A percentile compares a stretch with the other conserved stretches of the same genome.
Evolutionary conservation across 2,797 vertebrate species (phyloP).

Genomic region (Tapera naevia): DNA sequence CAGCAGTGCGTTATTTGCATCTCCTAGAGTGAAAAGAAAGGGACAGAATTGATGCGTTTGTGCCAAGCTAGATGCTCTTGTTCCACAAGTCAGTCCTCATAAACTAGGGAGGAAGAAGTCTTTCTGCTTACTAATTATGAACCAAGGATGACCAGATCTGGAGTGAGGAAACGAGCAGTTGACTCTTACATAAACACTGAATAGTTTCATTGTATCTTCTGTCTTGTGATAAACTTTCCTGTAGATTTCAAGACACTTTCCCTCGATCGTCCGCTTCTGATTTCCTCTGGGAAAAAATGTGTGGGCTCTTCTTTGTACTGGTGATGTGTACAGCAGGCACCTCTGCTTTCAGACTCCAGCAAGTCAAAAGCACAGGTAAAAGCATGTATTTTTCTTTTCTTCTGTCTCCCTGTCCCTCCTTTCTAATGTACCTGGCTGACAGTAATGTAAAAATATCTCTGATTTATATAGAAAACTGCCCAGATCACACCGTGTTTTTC

Average conservation of each 20-base stretch:
- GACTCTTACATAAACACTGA: not conserved
- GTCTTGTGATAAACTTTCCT: not conserved
- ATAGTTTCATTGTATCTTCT: not conserved
- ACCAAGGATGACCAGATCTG: not conserved
- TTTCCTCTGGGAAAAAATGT: not conserved
- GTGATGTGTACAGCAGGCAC: not conserved
- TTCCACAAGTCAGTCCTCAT: not conserved
- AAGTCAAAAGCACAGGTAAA: slow-evolving; percentile 62
- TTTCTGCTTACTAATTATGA: not conserved
- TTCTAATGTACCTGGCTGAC: not conserved
- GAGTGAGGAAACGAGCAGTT: not conserved
- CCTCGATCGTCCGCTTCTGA: not conserved
- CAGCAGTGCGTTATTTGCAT: not conserved
- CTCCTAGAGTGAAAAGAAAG: not conserved
- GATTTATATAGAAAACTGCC: slow-evolving; percentile 64
- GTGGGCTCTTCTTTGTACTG: slow-evolving; percentile 28
- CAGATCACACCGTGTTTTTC: slow-evolving; percentile 55
- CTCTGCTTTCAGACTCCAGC: slow-evolving; percentile 51
- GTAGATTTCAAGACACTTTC: slow-evolving; percentile 32
- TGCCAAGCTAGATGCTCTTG: not conserved
- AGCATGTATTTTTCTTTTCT: not conserved
- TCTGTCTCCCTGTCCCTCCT: not conserved
- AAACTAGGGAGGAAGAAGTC: not conserved
- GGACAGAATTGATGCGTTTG: not conserved
- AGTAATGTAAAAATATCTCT: slow-evolving; percentile 44